Evolutionary conservation across 2,888 invertebrate genomes (phyloP).

Genomic region (Entomobrya multifasciata): DNA sequence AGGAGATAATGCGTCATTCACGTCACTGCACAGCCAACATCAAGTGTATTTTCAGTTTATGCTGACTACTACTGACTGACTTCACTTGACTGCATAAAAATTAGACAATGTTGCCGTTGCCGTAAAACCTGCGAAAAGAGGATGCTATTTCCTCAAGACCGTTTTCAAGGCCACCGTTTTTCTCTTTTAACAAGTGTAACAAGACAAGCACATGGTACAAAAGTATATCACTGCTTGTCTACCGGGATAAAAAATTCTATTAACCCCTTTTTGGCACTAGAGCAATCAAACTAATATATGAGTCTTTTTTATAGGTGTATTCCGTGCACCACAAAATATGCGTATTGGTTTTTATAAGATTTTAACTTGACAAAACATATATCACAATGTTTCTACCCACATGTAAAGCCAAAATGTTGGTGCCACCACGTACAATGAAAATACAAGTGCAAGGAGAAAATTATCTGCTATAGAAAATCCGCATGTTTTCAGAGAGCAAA

Average conservation of each 20-base stretch:
- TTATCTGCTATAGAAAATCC: not conserved
- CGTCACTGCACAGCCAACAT: too few species aligned
- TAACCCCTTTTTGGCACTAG: not conserved
- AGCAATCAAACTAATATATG: not conserved
- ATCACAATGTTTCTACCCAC: too few species aligned
- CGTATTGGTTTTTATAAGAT: not conserved
- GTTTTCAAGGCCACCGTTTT: slow-evolving; percentile 56
- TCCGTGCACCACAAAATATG: too few species aligned
- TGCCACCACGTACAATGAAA: not conserved
- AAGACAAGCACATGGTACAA: not conserved
- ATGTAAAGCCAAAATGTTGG: not conserved
- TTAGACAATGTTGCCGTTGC: not conserved
- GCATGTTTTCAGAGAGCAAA: not conserved
- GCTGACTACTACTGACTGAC: not conserved
- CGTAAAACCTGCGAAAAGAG: not conserved
- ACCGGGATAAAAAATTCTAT: not conserved
- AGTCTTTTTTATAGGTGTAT: not conserved
- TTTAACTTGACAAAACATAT: too few species aligned
- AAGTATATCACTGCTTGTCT: not conserved
- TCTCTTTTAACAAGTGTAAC: not conserved
- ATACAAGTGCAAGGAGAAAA: slow-evolving; percentile 56
- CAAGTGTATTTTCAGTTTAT: not conserved
- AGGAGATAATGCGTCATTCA: not conserved
- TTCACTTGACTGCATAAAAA: slow-evolving; percentile 20
- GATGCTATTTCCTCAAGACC: slow-evolving; percentile 44